Conservation (phyloP, 2,797 vertebrate genomes). For the Phalloptychus januarius region DNA sequence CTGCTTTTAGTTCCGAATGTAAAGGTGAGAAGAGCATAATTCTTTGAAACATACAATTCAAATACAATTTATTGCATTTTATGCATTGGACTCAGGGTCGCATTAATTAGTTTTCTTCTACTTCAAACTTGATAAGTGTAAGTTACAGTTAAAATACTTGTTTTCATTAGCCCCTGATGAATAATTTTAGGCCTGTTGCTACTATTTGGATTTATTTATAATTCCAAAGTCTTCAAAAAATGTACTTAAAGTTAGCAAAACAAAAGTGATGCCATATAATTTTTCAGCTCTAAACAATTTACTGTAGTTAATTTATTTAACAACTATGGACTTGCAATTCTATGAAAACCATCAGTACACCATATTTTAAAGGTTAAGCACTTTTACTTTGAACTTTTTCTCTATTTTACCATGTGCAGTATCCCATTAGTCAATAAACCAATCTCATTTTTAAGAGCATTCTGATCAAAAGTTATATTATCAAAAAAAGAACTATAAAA, state of each 20-base stretch:
- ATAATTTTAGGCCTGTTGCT: not conserved
- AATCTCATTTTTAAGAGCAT: not conserved
- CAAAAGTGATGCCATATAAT: not conserved
- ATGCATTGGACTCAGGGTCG: not conserved
- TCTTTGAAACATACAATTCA: not conserved
- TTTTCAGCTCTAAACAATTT: not conserved
- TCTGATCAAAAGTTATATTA: not conserved
- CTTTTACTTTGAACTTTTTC: not conserved
- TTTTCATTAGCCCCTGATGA: not conserved
- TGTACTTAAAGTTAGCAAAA: not conserved
- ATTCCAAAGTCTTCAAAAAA: not conserved
- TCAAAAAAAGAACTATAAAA: not conserved
- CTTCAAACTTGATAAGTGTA: not conserved
- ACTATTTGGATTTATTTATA: not conserved
- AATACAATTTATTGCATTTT: slow-evolving; percentile 1
- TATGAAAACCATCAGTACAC: not conserved
- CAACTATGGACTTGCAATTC: not conserved
- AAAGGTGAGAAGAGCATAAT: slow-evolving; percentile 76
- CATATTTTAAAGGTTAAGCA: not conserved
- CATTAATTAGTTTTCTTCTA: not conserved
- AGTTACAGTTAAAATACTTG: not conserved
- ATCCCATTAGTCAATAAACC: not conserved
- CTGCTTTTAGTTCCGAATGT: slow-evolving; percentile 88
- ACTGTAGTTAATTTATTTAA: not conserved
- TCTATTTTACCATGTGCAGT: not conserved